Base-by-base conservation (phyloP, 2,113 vertebrate genomes). In the Nibea albiflora region DNA sequence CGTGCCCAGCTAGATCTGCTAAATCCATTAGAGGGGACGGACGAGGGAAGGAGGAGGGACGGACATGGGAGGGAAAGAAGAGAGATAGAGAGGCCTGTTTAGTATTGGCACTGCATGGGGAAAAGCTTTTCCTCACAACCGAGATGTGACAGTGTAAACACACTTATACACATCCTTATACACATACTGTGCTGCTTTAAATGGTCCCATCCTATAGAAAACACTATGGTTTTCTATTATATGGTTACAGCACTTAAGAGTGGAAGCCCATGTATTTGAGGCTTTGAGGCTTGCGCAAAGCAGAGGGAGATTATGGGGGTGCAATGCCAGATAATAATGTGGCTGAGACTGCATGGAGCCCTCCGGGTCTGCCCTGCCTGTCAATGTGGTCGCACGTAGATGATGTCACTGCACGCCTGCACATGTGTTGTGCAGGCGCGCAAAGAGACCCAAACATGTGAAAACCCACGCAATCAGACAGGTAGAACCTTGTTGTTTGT, bases 291-390 rank as follows among this genome's bases (percentile, higher is more conserved):
- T 85, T 85, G 72, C 46, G 73, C 72, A 63, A 86, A 90, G 83
- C 73, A 85, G 73, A 90, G 74, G 62, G 83, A 93, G 92, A 93
- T 94, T 94, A 93, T 89, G 92, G 91, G 92, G 91, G 84, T 93
- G 90, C 85, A 77, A 80, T 92, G 92, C 90, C 93, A 92, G 92
- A 90, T 88, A 85, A 86, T 81, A 86, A 86, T 92, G 91, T 86
- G 92, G 92, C 86, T 80, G 87, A 93, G 93, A 94, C 93, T 90
- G 65, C 53, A 66, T 74, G 92, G 92, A 94, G 92, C 91, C 92
- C 91, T 88, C 56, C 11, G 44, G 78, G 71, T 84, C 85, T 73
- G 86, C 58, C 54, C 83, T 75, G 85, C 84, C 84, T 87, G 77
- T 90, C 84, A 85, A 8, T 91, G 90, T 78, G 90, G 90, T 89